Base-by-base conservation (phyloP, 2,113 vertebrate species). In the Engystomops pustulosus region DNA sequence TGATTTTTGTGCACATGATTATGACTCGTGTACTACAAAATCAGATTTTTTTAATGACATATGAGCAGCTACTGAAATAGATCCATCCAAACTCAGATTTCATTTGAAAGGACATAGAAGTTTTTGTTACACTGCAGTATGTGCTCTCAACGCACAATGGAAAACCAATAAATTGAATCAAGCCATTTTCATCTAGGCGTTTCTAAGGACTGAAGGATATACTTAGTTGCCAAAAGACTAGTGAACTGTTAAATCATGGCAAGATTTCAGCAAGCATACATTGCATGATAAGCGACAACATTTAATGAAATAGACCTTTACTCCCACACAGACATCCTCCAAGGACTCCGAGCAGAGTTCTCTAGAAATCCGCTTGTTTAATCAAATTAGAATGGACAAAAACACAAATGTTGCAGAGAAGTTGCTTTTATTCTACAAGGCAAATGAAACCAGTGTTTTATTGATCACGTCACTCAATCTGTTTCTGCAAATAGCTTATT, bases 231-330 rank as follows among this genome's bases (percentile, higher is more conserved):
- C 58, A 77, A 53, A 77, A 77, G 45, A 36, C n/a, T 44, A 32
- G 32, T 53, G 60, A 77, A 65, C 58, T 83, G 55, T 75, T 76
- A 76, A 62, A 76, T 23, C 41, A n/a, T 76, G 44, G 60, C 30
- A 25, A 77, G 41, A 25, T 67, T 62, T 76, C 55, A 23, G 81
- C 55, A 9, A 65, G 71, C 44, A 77, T 67, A 76, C 32, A 14
- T 55, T 76, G 55, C 38, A 49, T 74, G 81, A 67, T 76, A 67
- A 76, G 27, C 49, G 71, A 65, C 71, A 34, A 17, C 38, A 25
- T 76, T 76, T 60, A 60, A 83, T 83, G 67, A 55, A 70, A 11
- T 71, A 71, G 79, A 71, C 79, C 67, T 55, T 71, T 81, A 70
- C 45, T 71, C 47, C 65, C 45, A 81, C 79, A 69, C 79, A 53